Evolutionary conservation across 1,140 invertebrate species (phyloP).

Genomic region (Bombus superbus): DNA sequence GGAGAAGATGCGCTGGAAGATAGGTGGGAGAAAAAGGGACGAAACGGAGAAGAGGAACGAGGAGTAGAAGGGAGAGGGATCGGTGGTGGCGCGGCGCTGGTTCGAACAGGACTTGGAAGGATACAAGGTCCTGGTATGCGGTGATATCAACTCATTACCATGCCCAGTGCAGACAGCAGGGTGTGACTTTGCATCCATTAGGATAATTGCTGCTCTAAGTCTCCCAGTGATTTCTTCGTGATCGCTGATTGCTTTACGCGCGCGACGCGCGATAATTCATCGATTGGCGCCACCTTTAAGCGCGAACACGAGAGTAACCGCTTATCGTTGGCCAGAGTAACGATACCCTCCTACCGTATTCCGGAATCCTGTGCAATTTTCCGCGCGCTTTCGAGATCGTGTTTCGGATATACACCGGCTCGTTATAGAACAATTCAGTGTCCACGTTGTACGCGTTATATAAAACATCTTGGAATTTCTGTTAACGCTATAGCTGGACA

Average conservation of each 20-base stretch:
- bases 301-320: not conserved
- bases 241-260: slow-evolving; percentile 72
- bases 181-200: slow-evolving; percentile 83
- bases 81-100: slow-evolving; percentile 9
- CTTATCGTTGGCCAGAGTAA: slow-evolving; percentile 4
- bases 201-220: slow-evolving; percentile 82
- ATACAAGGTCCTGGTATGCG: slow-evolving; percentile 83
- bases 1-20: slow-evolving; percentile 52
- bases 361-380: not conserved
- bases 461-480: too few species aligned
- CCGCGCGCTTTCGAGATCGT: too few species aligned
- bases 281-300: slow-evolving; percentile 57
- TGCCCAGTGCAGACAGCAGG: slow-evolving; percentile 77
- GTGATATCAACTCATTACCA: slow-evolving; percentile 83
- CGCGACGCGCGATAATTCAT: slow-evolving; percentile 67
- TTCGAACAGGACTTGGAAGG: slow-evolving; percentile 61
- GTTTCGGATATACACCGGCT: too few species aligned
- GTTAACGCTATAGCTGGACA: too few species aligned
- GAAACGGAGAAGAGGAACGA: not conserved
- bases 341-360: slow-evolving; percentile 9
- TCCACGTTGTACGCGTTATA: too few species aligned
- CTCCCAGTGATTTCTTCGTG: slow-evolving; percentile 67
- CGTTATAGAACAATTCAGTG: too few species aligned
- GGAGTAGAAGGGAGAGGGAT: slow-evolving; percentile 2
- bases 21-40: slow-evolving; percentile 59